These are phyloP conservation scores for Tetrao urogallus DNA, from an alignment of 2,113 vertebrate genomes.

Conservation along the genomic window DNA sequence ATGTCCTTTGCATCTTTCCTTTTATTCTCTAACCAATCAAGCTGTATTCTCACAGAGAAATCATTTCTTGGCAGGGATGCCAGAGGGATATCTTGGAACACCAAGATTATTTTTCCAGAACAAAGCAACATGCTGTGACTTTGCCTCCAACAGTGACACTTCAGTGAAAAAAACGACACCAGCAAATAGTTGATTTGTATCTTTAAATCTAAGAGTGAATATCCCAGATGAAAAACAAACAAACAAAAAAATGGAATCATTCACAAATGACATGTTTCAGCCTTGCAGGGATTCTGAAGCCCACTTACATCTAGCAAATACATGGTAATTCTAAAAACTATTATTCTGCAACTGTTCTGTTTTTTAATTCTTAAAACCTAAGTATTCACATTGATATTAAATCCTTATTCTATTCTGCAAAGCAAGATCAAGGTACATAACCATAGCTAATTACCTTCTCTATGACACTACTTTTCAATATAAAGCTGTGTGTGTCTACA, in stretches of 20 bases:
- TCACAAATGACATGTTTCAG: background rate
- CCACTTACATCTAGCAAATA: background rate
- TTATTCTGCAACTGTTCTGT: background rate
- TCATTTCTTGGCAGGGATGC: background rate
- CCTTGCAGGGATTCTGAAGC: background rate
- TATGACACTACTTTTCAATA: background rate
- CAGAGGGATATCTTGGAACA: background rate
- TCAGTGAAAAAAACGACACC: background rate
- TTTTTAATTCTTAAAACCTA: background rate
- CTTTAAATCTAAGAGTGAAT: background rate
- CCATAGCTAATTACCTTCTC: background rate
- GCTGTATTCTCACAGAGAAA: background rate
- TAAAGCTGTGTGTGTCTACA: background rate
- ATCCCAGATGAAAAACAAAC: background rate
- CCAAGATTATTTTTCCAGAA: background rate
- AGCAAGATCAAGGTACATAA: background rate
- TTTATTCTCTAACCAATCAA: background rate
- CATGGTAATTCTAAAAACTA: background rate
- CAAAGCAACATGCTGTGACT: background rate
- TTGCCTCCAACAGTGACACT: background rate
- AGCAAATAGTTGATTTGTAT: background rate
- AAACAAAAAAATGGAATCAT: background rate
- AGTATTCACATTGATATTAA: background rate
- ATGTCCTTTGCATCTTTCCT: background rate
- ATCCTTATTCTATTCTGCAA: background rate